A percentile compares a stretch with the other conserved stretches of the same genome.
Conservation (phyloP, 2,113 vertebrate species). For the Oxygymnocypris stewartii region DNA sequence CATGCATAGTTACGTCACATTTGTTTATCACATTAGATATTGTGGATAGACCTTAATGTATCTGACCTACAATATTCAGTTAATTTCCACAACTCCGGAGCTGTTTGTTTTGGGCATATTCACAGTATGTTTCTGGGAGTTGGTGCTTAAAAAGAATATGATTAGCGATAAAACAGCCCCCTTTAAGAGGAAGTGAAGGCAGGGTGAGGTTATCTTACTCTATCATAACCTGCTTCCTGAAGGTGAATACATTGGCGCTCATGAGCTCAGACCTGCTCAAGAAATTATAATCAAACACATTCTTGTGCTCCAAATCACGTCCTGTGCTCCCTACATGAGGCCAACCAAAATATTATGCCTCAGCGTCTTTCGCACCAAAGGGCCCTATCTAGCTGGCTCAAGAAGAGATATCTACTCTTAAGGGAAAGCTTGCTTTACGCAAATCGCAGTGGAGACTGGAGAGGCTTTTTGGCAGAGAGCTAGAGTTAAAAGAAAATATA, state of each 20-base stretch:
- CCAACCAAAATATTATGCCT: slow-evolving; percentile 57
- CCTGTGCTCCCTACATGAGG: slow-evolving; percentile 24
- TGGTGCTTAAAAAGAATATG: neutral
- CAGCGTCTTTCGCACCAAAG: slow-evolving; percentile 45
- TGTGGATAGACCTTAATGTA: neutral
- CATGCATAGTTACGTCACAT: neutral
- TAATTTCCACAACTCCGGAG: neutral
- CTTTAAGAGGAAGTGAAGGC: slow-evolving; percentile 48
- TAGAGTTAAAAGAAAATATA: slow-evolving; percentile 28
- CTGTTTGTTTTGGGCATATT: neutral
- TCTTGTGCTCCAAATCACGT: slow-evolving; percentile 43
- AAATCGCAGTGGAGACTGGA: slow-evolving; percentile 11
- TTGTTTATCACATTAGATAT: neutral
- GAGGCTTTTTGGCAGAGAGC: slow-evolving; percentile 30
- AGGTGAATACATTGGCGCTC: slow-evolving; percentile 45
- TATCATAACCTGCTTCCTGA: slow-evolving; percentile 47
- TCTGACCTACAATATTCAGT: neutral
- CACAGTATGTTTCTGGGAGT: neutral
- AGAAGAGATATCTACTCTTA: slow-evolving; percentile 27
- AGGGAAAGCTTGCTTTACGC: slow-evolving; percentile 31
- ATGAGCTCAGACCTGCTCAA: slow-evolving; percentile 43
- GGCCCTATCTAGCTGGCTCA: slow-evolving; percentile 42
- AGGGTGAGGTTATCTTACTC: slow-evolving; percentile 43
- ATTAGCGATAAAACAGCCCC: neutral
- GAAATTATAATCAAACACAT: slow-evolving; percentile 56